phyloP scores from a whole-genome alignment of 2,888 invertebrate genomes.

The Acleris holmiana region DNA sequence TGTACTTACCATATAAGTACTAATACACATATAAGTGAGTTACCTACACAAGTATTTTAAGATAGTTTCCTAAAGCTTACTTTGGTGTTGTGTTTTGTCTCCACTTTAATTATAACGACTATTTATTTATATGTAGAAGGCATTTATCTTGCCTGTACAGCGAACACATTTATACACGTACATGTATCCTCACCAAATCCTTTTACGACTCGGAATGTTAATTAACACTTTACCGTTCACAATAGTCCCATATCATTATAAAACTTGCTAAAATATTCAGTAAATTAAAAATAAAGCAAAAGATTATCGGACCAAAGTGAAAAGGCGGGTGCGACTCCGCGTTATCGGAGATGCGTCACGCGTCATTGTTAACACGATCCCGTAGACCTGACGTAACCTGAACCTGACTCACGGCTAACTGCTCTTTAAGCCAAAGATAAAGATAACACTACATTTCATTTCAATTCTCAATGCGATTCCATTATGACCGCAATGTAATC shows the following conservation, averaged over 20 bases:
- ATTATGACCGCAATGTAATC: conserved; percentile 36
- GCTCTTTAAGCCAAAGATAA: conserved; percentile 16
- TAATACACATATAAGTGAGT: too few relatives aligned
- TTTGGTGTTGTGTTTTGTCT: too few relatives aligned
- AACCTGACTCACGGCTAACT: conserved; percentile 20
- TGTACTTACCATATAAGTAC: too few relatives aligned
- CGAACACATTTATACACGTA: background rate
- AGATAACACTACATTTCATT: conserved; percentile 37
- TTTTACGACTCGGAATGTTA: conserved; percentile 19
- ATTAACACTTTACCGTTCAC: conserved; percentile 3
- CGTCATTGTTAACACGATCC: conserved; percentile 23
- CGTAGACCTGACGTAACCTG: background rate
- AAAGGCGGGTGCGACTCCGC: conserved; percentile 8
- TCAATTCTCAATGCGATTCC: conserved; percentile 31
- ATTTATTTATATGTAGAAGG: too few relatives aligned
- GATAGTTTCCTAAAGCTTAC: too few relatives aligned
- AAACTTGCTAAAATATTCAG: conserved; percentile 3
- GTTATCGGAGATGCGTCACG: conserved; percentile 35
- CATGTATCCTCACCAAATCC: conserved; percentile 3
- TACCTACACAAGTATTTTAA: too few relatives aligned
- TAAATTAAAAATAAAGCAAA: conserved; percentile 1
- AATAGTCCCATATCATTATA: background rate
- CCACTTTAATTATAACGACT: too few relatives aligned
- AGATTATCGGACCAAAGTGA: background rate
- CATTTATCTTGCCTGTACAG: background rate